Percentiles rank a stretch among this genome's conserved stretches.
Evolutionary conservation across 1,140 invertebrate species (phyloP).

Genomic region (Hypothenemus hampei): DNA sequence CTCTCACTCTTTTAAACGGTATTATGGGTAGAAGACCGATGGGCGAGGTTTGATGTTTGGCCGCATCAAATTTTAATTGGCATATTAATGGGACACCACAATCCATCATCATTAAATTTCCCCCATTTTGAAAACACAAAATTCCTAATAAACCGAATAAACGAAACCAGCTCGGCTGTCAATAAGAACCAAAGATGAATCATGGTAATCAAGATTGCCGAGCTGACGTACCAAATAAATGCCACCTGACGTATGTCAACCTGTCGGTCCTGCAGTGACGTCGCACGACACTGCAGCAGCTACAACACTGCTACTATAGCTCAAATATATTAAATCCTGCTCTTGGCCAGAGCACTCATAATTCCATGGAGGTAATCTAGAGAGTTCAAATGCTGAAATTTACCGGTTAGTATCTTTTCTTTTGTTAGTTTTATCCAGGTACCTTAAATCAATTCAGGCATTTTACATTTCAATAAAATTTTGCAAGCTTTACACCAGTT

Average conservation of each 20-base stretch:
- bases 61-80: slow-evolving; percentile 23
- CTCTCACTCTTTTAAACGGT: no score
- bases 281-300: slow-evolving; percentile 40
- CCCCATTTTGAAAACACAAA: not conserved
- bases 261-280: slow-evolving; percentile 44
- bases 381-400: no score
- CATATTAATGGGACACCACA: slow-evolving; percentile 13
- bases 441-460: not conserved
- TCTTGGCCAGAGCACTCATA: slow-evolving; percentile 21
- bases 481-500: not conserved
- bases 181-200: no score
- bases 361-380: slow-evolving; percentile 10
- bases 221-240: slow-evolving; percentile 9
- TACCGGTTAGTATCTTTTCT: slow-evolving; percentile 41
- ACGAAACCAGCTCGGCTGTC: slow-evolving; percentile 21
- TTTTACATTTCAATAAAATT: not conserved
- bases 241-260: slow-evolving; percentile 35
- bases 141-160: not conserved
- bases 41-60: slow-evolving; percentile 38
- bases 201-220: slow-evolving; percentile 19
- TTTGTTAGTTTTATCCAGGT: slow-evolving; percentile 9
- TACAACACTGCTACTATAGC: slow-evolving; percentile 41
- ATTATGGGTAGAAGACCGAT: slow-evolving; percentile 41
- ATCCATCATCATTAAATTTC: not conserved
- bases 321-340: slow-evolving; percentile 30